Conservation (phyloP, 2,797 vertebrate species). For the Dromococcyx pavoninus region DNA sequence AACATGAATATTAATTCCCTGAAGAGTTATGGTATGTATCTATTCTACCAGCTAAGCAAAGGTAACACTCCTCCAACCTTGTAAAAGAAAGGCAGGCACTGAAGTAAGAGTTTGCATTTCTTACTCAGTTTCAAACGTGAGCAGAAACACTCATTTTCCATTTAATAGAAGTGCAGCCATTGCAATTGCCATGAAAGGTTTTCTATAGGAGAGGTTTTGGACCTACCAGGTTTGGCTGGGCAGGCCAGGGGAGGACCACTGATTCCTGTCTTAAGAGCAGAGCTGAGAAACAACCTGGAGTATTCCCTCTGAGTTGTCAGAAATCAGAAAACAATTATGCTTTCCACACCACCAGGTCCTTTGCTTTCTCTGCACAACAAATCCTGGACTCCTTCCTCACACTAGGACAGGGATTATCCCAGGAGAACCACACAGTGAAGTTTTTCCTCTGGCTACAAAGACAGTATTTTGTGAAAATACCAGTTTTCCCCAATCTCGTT, state of each 20-base stretch:
- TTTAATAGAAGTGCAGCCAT: neutral
- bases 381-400: neutral
- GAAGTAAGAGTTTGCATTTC: neutral
- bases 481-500: neutral
- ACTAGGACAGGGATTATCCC: neutral
- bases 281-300: neutral
- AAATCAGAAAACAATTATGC: neutral
- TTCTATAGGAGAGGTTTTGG: neutral
- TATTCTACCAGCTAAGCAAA: neutral
- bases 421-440: fast-evolving
- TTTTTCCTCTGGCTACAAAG: neutral
- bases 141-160: neutral
- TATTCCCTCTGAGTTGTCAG: neutral
- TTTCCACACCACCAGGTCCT: neutral
- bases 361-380: neutral
- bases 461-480: neutral
- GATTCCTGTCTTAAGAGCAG: neutral
- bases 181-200: neutral
- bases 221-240: neutral
- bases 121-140: neutral
- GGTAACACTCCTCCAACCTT: neutral
- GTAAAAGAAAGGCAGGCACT: neutral
- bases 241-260: neutral
- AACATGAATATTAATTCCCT: slow-evolving; percentile 57
- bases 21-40: neutral